phyloP scores from a whole-genome alignment of 2,797 vertebrate species.

The Catamblyrhynchus diadema region DNA sequence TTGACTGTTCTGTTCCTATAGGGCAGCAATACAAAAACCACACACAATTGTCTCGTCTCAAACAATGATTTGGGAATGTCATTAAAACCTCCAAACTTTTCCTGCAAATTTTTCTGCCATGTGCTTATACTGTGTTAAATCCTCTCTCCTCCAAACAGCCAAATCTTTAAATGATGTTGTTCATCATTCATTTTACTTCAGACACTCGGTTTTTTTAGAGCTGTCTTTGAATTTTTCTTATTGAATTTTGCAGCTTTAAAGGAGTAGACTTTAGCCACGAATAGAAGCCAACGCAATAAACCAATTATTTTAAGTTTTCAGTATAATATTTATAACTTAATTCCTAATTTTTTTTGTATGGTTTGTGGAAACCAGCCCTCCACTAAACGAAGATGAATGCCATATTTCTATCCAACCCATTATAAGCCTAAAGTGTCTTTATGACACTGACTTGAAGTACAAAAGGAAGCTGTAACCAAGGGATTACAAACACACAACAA shows the following conservation, averaged over 20 bases:
- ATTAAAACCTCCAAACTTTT: neutral
- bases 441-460: neutral
- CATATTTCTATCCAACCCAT: neutral
- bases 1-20: neutral
- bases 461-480: neutral
- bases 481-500: neutral
- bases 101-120: neutral
- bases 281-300: neutral
- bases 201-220: neutral
- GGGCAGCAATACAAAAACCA: neutral
- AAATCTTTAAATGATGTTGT: neutral
- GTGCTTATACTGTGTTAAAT: neutral
- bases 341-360: neutral
- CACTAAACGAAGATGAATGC: neutral
- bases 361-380: neutral
- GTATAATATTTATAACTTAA: neutral
- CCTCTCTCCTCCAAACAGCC: neutral
- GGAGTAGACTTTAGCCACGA: neutral
- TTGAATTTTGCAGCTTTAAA: neutral
- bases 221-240: neutral
- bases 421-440: neutral
- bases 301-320: neutral
- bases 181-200: neutral
- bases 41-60: neutral
- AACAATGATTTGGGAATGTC: neutral